These are phyloP conservation scores for Platorchestia sp. DNA, from an alignment of 1,140 invertebrate genomes.

Conservation along the genomic window DNA sequence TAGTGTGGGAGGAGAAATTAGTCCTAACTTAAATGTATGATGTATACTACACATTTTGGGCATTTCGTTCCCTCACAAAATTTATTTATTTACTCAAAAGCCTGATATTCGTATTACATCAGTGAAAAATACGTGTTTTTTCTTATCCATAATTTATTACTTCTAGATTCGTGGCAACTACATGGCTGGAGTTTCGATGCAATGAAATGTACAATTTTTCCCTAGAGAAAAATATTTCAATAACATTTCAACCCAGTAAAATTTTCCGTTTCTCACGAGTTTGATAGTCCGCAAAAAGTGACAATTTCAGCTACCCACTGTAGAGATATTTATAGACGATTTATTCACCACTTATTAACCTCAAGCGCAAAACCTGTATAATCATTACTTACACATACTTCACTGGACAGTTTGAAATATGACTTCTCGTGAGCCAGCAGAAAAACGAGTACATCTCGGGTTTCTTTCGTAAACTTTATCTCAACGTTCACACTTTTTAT, in stretches of 20 bases:
- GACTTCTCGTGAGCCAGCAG: too few species aligned
- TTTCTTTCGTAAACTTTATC: too few species aligned
- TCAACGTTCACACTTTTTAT: too few species aligned
- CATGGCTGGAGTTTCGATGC: not conserved
- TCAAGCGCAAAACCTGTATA: too few species aligned
- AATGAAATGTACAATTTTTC: not conserved
- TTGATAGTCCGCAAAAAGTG: not conserved
- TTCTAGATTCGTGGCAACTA: too few species aligned
- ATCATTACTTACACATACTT: too few species aligned
- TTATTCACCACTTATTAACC: too few species aligned
- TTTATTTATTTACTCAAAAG: slow-evolving; percentile 48
- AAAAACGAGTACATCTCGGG: too few species aligned
- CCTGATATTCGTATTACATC: not conserved
- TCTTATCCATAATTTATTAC: not conserved
- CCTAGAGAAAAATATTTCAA: not conserved
- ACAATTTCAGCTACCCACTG: too few species aligned
- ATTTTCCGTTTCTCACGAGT: not conserved
- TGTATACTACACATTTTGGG: slow-evolving; percentile 6
- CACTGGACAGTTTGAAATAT: too few species aligned
- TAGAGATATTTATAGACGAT: not conserved
- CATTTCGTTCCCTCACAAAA: slow-evolving; percentile 24
- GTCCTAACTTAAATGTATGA: slow-evolving; percentile 9
- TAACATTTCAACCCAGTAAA: not conserved
- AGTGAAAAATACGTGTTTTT: not conserved
- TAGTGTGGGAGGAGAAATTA: not conserved